Evolutionary conservation across 1,140 invertebrate species (phyloP).

Genomic region (Polyergus mexicanus): DNA sequence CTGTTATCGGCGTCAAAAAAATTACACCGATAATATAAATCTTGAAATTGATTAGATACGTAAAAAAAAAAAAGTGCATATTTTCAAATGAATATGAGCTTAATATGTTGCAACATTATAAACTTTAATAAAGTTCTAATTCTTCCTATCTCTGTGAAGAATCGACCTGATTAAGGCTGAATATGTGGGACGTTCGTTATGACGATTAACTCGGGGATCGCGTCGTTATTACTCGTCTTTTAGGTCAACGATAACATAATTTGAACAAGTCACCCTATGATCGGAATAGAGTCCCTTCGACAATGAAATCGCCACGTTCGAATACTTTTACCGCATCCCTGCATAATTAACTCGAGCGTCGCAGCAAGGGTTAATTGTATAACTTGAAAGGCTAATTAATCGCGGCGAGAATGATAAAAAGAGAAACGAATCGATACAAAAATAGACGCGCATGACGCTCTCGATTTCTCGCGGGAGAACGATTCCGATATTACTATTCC

Average conservation of each 20-base stretch:
- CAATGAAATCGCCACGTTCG: constrained; percentile 10
- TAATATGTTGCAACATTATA: not conserved
- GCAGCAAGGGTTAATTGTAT: not conserved
- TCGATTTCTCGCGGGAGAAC: not conserved
- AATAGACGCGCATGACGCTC: not conserved
- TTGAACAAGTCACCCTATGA: constrained; percentile 20
- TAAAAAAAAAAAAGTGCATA: not conserved
- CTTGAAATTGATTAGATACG: too few species aligned
- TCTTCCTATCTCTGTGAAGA: not conserved
- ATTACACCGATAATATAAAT: not conserved
- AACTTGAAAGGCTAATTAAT: constrained; percentile 13
- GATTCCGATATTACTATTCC: not conserved
- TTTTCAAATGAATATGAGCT: not conserved
- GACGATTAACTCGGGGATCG: constrained; percentile 21
- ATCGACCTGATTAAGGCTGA: too few species aligned
- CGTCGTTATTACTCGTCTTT: constrained; percentile 52
- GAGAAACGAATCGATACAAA: constrained; percentile 8
- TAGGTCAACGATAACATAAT: constrained; percentile 33
- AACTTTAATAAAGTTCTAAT: not conserved
- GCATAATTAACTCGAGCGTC: not conserved
- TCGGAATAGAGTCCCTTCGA: constrained; percentile 26
- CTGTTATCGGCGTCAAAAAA: not conserved
- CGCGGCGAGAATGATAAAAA: not conserved
- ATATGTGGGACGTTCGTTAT: constrained; percentile 65
- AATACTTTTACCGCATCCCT: not conserved